phyloP scores from a whole-genome alignment of 2,797 vertebrate genomes.

The Amblyopsis hoosieri region DNA sequence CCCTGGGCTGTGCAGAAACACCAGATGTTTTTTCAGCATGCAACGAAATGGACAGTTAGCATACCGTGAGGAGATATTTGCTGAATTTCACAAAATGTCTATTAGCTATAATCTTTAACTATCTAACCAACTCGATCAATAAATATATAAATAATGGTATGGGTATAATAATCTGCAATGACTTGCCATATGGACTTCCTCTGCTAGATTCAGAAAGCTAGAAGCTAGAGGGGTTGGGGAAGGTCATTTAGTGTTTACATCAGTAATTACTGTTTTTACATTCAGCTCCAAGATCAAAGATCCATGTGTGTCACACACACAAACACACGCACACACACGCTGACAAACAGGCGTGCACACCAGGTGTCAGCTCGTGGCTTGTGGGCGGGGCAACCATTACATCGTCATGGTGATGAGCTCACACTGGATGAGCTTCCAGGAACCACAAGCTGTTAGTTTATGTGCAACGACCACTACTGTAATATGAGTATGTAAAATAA shows the following conservation, averaged over 20 bases:
- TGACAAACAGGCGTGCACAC: conserved; percentile 41
- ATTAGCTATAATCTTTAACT: too few species aligned
- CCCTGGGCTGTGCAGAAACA: too few species aligned
- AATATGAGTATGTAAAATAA: not conserved
- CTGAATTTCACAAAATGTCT: too few species aligned
- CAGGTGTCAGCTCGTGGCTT: conserved; percentile 68
- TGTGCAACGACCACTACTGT: conserved; percentile 23
- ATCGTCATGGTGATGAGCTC: conserved; percentile 54
- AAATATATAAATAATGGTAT: conserved; percentile 27
- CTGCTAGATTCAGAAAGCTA: conserved; percentile 56
- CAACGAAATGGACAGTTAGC: too few species aligned
- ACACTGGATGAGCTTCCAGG: conserved; percentile 68
- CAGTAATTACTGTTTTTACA: conserved; percentile 79
- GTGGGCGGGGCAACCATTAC: conserved; percentile 61
- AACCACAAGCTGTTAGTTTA: conserved; percentile 56
- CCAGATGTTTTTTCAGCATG: too few species aligned
- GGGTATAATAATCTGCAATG: conserved; percentile 24
- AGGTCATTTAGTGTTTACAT: conserved; percentile 62
- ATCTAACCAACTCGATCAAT: too few species aligned
- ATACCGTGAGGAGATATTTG: too few species aligned
- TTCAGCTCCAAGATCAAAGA: conserved; percentile 72
- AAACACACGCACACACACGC: conserved; percentile 20
- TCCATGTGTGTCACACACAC: conserved; percentile 29
- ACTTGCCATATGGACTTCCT: conserved; percentile 54
- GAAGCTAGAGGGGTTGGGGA: conserved; percentile 48